Percentiles rank a stretch among this genome's conserved stretches.
Evolutionary conservation across 2,797 vertebrate genomes (phyloP).

Genomic region (Sphenodon punctatus): DNA sequence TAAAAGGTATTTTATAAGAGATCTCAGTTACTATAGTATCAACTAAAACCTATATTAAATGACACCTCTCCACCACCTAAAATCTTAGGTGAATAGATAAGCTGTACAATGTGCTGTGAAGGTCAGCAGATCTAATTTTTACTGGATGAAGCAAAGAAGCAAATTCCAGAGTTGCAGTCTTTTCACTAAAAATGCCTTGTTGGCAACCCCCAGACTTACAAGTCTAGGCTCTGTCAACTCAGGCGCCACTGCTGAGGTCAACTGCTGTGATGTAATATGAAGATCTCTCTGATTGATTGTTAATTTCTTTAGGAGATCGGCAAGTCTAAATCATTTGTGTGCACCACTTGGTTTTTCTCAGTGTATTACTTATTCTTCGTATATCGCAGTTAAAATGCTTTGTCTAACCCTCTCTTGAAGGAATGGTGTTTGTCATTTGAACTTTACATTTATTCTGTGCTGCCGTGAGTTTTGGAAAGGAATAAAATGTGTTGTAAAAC

Average conservation of each 20-base stretch:
- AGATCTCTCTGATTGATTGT: background rate
- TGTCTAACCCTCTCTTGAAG: slow-evolving; percentile 29
- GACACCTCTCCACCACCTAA: background rate
- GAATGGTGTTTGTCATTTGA: slow-evolving; percentile 42
- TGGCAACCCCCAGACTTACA: slow-evolving; percentile 24
- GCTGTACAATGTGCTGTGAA: background rate
- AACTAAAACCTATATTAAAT: background rate
- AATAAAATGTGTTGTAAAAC: slow-evolving; percentile 52
- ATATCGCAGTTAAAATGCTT: slow-evolving; percentile 29
- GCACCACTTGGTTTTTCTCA: background rate
- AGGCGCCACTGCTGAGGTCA: background rate
- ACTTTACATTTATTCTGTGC: slow-evolving; percentile 20
- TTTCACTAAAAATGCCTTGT: background rate
- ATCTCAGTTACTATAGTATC: background rate
- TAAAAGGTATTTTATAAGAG: background rate
- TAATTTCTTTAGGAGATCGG: slow-evolving; percentile 30
- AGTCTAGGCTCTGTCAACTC: slow-evolving; percentile 21
- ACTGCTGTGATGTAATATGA: background rate
- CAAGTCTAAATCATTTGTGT: slow-evolving; percentile 16
- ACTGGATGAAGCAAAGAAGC: background rate
- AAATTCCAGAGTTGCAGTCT: background rate
- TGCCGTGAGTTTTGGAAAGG: slow-evolving; percentile 27
- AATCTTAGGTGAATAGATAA: background rate
- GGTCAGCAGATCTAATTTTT: background rate
- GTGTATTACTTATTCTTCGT: background rate